Evolutionary conservation across 2,113 vertebrate species (phyloP).

Genomic region (Potamarius usumacintae): DNA sequence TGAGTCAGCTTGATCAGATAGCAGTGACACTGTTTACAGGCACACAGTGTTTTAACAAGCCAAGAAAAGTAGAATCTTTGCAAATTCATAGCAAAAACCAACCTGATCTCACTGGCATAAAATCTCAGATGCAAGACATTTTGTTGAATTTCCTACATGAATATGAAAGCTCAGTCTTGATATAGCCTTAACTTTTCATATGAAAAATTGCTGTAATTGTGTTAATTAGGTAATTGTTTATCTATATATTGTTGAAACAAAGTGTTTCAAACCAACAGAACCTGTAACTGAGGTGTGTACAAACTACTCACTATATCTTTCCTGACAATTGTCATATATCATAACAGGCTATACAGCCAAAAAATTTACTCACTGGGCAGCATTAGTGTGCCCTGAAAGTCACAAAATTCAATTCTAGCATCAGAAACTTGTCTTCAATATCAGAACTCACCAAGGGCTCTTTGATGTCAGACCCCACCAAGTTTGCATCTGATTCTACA

Average conservation of each 20-base stretch:
- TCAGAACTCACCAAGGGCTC: not conserved
- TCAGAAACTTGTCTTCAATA: not conserved
- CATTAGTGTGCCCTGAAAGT: not conserved
- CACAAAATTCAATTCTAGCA: not conserved
- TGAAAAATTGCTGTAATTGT: not conserved
- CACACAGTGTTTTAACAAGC: not conserved
- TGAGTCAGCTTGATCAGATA: slow-evolving; percentile 1
- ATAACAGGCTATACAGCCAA: not conserved
- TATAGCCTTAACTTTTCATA: not conserved
- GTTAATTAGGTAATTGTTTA: not conserved
- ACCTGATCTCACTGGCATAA: not conserved
- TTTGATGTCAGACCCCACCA: not conserved
- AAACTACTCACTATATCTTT: not conserved
- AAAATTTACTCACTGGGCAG: not conserved
- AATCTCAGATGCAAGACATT: not conserved
- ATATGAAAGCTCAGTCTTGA: not conserved
- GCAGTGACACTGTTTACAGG: not conserved
- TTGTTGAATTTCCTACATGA: not conserved
- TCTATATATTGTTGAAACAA: too few relatives aligned
- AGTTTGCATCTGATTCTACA: not conserved
- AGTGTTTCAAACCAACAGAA: too few relatives aligned
- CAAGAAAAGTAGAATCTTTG: not conserved
- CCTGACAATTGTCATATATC: not conserved
- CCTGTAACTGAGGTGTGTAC: not conserved
- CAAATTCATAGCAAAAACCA: not conserved